These are phyloP conservation scores for Pygocentrus nattereri DNA, from an alignment of 2,797 vertebrate genomes.

Conservation along the genomic window DNA sequence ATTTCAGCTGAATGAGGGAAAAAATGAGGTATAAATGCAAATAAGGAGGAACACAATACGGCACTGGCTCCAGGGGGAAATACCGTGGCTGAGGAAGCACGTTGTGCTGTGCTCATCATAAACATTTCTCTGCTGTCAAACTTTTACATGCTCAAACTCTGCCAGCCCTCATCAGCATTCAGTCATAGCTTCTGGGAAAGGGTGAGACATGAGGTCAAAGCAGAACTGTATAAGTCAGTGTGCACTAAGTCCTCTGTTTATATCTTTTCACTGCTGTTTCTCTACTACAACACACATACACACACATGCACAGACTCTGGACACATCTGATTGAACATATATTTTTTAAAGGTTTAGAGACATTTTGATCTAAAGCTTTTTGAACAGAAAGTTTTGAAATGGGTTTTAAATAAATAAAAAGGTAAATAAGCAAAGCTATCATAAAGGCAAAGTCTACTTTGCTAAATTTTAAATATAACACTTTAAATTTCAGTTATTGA, in stretches of 20 bases:
- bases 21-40: slow-evolving; percentile 30
- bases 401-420: no score
- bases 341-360: no score
- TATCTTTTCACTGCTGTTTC: background rate
- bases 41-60: slow-evolving; percentile 3
- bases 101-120: slow-evolving; percentile 17
- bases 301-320: no score
- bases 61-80: slow-evolving; percentile 13
- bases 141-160: slow-evolving; percentile 14
- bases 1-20: slow-evolving; percentile 18
- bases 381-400: no score
- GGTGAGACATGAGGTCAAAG: slow-evolving; percentile 4
- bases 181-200: background rate
- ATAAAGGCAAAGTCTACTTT: no score
- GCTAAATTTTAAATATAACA: no score
- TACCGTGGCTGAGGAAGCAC: background rate
- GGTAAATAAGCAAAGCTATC: no score
- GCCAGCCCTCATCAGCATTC: slow-evolving; percentile 19
- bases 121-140: slow-evolving; percentile 28
- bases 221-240: background rate
- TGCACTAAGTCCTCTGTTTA: background rate
- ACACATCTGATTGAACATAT: background rate
- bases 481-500: no score
- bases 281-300: no score
- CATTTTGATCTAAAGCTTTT: no score